Evolutionary conservation across 2,113 vertebrate species (phyloP).

Genomic region (Lanius ludovicianus): DNA sequence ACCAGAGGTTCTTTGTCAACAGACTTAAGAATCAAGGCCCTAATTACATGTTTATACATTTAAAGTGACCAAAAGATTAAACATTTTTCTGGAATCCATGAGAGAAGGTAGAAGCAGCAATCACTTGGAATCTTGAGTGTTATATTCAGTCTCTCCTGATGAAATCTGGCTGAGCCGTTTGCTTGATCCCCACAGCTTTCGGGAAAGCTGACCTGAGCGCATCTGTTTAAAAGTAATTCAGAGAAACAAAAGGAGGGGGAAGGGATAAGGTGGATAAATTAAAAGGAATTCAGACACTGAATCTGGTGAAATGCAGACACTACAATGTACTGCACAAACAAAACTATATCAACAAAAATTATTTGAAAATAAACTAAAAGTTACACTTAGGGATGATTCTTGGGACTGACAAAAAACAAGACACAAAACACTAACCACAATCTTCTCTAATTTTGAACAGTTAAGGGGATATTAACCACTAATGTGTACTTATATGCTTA

Average conservation of each 20-base stretch:
- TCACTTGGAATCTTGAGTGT: slow-evolving; percentile 85
- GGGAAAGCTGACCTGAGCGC: slow-evolving; percentile 92
- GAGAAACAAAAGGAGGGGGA: slow-evolving; percentile 67
- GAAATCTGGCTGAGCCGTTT: slow-evolving; percentile 94
- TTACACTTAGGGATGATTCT: slow-evolving; percentile 20
- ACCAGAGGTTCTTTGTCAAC: slow-evolving; percentile 3
- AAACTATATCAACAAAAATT: slow-evolving; percentile 33
- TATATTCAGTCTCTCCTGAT: slow-evolving; percentile 94
- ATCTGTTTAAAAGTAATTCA: slow-evolving; percentile 86
- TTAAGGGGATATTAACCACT: neutral
- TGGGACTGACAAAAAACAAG: slow-evolving; percentile 25
- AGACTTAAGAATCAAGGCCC: slow-evolving; percentile 34
- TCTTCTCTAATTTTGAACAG: neutral
- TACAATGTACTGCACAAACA: slow-evolving; percentile 25
- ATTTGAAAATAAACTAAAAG: slow-evolving; percentile 30
- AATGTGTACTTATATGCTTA: neutral
- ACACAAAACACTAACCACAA: neutral
- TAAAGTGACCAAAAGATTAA: slow-evolving; percentile 68
- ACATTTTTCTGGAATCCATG: slow-evolving; percentile 57
- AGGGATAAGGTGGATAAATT: slow-evolving; percentile 64
- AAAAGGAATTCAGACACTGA: slow-evolving; percentile 62
- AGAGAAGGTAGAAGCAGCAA: slow-evolving; percentile 64
- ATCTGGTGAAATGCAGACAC: slow-evolving; percentile 63
- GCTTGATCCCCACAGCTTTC: slow-evolving; percentile 97
- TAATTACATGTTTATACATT: neutral